These are phyloP conservation scores for Diachasma alloeum DNA, from an alignment of 1,140 invertebrate genomes.

Conservation along the genomic window DNA sequence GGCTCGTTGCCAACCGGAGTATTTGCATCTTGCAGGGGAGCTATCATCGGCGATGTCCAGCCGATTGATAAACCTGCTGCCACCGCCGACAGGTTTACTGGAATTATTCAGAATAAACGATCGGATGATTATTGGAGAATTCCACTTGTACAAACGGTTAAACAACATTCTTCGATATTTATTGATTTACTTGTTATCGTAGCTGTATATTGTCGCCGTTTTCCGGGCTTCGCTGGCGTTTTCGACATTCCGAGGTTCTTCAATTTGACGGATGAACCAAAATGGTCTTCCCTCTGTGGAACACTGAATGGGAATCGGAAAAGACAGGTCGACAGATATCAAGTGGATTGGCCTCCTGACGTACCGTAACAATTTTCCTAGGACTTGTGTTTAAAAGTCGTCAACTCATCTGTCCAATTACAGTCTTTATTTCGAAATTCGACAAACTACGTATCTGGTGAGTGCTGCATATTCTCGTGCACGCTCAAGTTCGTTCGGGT, in stretches of 20 bases:
- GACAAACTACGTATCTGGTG: background rate
- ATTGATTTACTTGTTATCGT: slow-evolving; percentile 41
- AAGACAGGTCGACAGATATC: background rate
- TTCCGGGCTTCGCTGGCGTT: slow-evolving; percentile 35
- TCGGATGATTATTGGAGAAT: background rate
- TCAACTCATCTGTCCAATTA: background rate
- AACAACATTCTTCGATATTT: background rate
- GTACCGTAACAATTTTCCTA: background rate
- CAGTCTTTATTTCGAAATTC: background rate
- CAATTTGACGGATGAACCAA: background rate
- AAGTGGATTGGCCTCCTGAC: background rate
- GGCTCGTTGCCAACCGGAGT: slow-evolving; percentile 54
- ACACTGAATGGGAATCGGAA: background rate
- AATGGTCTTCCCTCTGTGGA: background rate
- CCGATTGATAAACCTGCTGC: slow-evolving; percentile 64
- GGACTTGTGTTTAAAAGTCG: background rate
- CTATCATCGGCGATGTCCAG: slow-evolving; percentile 66
- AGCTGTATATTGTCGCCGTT: slow-evolving; percentile 42
- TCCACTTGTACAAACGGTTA: background rate
- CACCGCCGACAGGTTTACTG: slow-evolving; percentile 65
- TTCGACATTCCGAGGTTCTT: background rate
- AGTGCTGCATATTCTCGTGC: background rate
- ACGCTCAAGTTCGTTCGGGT: too few species aligned
- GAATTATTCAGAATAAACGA: slow-evolving; percentile 12
- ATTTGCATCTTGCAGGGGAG: slow-evolving; percentile 53